phyloP scores from a whole-genome alignment of 2,888 invertebrate species.

The Hedya salicella region DNA sequence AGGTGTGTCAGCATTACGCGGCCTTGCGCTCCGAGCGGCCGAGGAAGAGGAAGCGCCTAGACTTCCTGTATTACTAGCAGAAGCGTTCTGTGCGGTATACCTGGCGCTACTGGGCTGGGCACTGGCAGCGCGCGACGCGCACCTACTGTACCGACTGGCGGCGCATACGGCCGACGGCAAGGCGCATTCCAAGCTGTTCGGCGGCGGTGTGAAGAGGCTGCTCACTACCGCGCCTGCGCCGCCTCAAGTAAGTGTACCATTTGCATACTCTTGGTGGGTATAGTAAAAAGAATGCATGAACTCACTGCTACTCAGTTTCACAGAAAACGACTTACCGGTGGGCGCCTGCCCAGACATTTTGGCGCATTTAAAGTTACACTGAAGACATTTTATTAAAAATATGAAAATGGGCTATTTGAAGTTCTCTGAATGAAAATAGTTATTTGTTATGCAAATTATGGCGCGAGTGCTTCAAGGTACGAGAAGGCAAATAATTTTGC shows the following conservation, averaged over 20 bases:
- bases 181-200: slow-evolving; percentile 94
- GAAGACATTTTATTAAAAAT: too few species aligned
- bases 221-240: slow-evolving; percentile 90
- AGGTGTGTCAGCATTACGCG: slow-evolving; percentile 95
- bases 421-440: too few species aligned
- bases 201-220: slow-evolving; percentile 95
- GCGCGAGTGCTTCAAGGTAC: too few species aligned
- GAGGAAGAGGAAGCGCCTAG: slow-evolving; percentile 97
- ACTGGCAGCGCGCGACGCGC: slow-evolving; percentile 96
- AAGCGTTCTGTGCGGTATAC: slow-evolving; percentile 97
- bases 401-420: too few species aligned
- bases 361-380: too few species aligned
- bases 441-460: too few species aligned
- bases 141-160: slow-evolving; percentile 93
- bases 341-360: too few species aligned
- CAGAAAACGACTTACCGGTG: too few species aligned
- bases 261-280: too few species aligned
- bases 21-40: slow-evolving; percentile 95
- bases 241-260: slow-evolving; percentile 67
- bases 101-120: slow-evolving; percentile 97
- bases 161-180: slow-evolving; percentile 92
- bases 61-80: slow-evolving; percentile 95
- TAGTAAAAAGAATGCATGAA: too few species aligned
- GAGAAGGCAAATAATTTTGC: too few species aligned
- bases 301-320: too few species aligned